These are phyloP conservation scores for Poecilia latipinna DNA, from an alignment of 2,113 vertebrate genomes.

Conservation along the genomic window DNA sequence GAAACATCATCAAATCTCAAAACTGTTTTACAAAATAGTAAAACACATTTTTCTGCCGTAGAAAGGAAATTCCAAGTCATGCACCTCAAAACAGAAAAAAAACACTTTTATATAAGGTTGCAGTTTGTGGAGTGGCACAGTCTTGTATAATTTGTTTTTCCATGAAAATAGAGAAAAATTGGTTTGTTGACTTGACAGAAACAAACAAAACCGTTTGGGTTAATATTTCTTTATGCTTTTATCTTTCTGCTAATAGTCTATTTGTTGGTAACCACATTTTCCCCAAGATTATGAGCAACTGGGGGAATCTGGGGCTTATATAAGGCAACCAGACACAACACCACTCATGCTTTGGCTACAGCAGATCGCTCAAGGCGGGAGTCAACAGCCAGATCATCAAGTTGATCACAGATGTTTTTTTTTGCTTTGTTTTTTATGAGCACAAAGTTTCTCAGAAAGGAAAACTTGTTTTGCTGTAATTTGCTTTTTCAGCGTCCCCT, in stretches of 20 bases:
- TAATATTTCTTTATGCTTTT: neutral
- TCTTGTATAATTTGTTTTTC: neutral
- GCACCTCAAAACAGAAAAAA: neutral
- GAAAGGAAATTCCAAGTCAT: neutral
- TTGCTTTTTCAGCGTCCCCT: neutral
- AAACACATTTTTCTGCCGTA: neutral
- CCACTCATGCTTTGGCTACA: neutral
- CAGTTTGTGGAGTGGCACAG: neutral
- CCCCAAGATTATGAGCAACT: neutral
- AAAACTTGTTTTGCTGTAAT: neutral
- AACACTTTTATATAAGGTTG: neutral
- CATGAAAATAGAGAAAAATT: neutral
- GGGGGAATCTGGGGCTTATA: neutral
- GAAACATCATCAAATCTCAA: too few relatives aligned
- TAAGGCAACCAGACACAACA: neutral
- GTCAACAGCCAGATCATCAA: neutral
- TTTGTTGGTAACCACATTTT: neutral
- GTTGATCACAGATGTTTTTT: neutral
- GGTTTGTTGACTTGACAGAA: neutral
- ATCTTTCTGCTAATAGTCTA: neutral
- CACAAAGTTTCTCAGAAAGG: neutral
- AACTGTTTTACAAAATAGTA: too few relatives aligned
- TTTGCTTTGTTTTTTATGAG: neutral
- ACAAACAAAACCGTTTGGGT: neutral
- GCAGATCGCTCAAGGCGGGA: neutral